phyloP scores from a whole-genome alignment of 2,113 vertebrate genomes.

The Strigops habroptila region DNA sequence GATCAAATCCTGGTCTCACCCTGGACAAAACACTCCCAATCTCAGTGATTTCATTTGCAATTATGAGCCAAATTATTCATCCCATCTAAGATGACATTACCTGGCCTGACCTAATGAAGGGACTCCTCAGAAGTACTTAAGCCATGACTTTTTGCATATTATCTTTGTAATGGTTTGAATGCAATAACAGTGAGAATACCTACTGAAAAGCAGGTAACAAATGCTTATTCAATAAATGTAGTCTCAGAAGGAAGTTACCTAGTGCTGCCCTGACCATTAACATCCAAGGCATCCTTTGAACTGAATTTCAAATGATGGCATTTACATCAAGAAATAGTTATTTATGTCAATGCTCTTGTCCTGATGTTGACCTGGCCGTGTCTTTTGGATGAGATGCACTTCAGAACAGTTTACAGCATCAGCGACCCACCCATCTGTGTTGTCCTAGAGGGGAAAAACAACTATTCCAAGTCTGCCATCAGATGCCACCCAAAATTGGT shows the following conservation, averaged over 20 bases:
- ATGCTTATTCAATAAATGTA: neutral
- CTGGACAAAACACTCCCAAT: neutral
- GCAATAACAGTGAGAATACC: neutral
- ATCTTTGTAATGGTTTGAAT: neutral
- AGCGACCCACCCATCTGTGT: neutral
- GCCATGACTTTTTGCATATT: neutral
- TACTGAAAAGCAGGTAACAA: neutral
- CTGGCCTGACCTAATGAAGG: neutral
- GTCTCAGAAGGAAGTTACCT: neutral
- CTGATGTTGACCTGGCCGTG: neutral
- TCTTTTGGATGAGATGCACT: neutral
- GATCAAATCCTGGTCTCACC: neutral
- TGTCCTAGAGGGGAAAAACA: neutral
- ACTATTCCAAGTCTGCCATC: neutral
- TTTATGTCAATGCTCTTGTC: neutral
- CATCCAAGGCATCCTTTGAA: neutral
- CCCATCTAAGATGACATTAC: neutral
- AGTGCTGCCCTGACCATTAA: neutral
- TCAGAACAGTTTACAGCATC: neutral
- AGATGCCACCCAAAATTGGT: neutral
- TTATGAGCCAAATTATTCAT: neutral
- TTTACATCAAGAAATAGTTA: neutral
- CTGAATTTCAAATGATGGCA: fast-evolving
- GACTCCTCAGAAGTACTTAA: neutral
- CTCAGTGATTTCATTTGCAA: neutral